Conservation (phyloP, 2,888 invertebrate species). For the Opisthograptis luteolata region DNA sequence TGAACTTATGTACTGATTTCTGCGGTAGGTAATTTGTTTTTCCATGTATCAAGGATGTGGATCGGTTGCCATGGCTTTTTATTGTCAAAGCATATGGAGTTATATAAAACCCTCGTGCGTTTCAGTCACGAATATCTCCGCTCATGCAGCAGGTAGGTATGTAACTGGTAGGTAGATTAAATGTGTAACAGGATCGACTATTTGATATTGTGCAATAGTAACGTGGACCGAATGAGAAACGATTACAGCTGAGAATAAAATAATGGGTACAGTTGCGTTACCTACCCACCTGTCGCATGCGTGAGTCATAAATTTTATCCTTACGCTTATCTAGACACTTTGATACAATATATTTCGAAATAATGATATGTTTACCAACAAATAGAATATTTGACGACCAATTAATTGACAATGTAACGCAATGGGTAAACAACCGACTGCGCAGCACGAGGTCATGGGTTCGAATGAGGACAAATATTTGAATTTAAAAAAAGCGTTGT, state of each 20-base stretch:
- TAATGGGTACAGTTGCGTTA: conserved; percentile 9
- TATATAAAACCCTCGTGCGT: conserved; percentile 43
- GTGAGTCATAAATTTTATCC: conserved; percentile 23
- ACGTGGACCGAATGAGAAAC: conserved; percentile 10
- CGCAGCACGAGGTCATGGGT: no score
- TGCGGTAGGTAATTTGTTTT: conserved; percentile 10
- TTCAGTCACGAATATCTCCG: conserved; percentile 58
- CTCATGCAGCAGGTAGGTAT: conserved; percentile 9
- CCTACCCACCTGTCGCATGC: conserved; percentile 5
- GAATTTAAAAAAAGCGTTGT: no score
- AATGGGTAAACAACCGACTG: no score
- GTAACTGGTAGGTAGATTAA: conserved; percentile 8
- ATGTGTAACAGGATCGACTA: conserved; percentile 26
- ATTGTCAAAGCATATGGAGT: conserved; percentile 45
- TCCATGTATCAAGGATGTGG: conserved; percentile 60
- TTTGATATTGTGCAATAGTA: conserved; percentile 17
- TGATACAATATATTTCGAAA: conserved; percentile 2
- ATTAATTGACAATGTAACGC: no score
- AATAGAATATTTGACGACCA: no score
- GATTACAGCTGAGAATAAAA: conserved; percentile 13
- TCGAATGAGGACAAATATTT: no score
- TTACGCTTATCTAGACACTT: conserved; percentile 22
- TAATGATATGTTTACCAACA: no score
- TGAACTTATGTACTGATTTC: conserved; percentile 32
- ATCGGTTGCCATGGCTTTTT: conserved; percentile 52